Conservation (phyloP, 2,113 vertebrate species). For the Nymphicus hollandicus region DNA sequence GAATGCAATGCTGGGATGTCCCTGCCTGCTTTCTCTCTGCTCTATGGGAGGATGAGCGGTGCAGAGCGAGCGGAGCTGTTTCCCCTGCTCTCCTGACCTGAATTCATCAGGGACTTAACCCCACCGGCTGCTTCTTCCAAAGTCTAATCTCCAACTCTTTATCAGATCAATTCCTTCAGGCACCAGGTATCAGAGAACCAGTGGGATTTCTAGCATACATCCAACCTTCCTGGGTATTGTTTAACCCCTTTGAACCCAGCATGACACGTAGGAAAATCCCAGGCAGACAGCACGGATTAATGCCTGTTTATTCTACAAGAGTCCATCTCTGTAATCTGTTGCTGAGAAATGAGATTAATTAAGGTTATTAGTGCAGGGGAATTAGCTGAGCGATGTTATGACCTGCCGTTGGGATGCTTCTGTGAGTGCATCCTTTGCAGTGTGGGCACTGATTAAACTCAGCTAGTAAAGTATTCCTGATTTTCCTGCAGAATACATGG, state of each 20-base stretch:
- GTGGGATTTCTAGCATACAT: neutral
- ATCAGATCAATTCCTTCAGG: neutral
- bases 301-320: neutral
- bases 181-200: neutral
- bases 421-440: neutral
- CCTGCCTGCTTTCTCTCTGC: neutral
- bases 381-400: neutral
- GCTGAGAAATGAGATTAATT: conserved; percentile 18
- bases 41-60: accelerated
- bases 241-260: neutral
- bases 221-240: neutral
- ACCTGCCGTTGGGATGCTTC: neutral
- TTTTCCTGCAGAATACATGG: neutral
- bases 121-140: neutral
- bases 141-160: neutral
- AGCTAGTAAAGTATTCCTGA: neutral
- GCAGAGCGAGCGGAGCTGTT: neutral
- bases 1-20: neutral
- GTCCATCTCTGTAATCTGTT: neutral
- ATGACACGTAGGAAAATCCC: neutral
- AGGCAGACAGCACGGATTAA: neutral
- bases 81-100: neutral
- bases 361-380: neutral
- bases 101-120: neutral
- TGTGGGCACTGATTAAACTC: neutral